A percentile compares a stretch with the other conserved stretches of the same genome.
Conservation (phyloP, 2,888 invertebrate genomes). For the Leucania comma region DNA sequence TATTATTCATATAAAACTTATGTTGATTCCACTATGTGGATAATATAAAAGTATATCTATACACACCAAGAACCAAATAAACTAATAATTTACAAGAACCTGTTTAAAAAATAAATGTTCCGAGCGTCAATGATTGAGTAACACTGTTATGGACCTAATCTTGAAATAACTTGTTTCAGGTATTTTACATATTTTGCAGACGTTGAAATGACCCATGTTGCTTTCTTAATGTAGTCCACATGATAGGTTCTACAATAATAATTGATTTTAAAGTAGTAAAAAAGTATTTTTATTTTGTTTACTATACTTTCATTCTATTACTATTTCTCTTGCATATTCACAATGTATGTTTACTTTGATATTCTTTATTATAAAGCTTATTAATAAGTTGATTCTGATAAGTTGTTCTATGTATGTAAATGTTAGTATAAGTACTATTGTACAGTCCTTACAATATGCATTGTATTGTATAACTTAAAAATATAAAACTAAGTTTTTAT, state of each 20-base stretch:
- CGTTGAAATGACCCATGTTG: neutral
- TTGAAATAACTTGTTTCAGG: neutral
- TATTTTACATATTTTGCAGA: neutral
- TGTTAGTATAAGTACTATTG: constrained; percentile 6
- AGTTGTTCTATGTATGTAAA: neutral
- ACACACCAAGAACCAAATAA: too few relatives aligned
- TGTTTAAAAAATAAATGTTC: too few relatives aligned
- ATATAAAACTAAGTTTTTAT: constrained; percentile 35
- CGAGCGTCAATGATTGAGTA: constrained; percentile 2
- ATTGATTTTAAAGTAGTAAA: neutral
- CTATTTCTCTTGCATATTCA: constrained; percentile 10
- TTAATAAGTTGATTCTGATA: constrained; percentile 1
- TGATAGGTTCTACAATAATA: neutral
- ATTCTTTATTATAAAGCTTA: constrained; percentile 2
- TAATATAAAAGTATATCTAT: too few relatives aligned
- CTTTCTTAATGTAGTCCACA: neutral
- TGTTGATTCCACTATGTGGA: too few relatives aligned
- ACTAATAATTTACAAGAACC: too few relatives aligned
- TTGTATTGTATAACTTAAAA: constrained; percentile 44
- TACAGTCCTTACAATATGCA: constrained; percentile 34
- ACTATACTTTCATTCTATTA: constrained; percentile 3
- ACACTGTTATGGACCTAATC: neutral
- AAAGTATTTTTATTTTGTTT: neutral
- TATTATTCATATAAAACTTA: too few relatives aligned
- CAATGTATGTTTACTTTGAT: neutral